Evolutionary conservation across 23 tunicate species (phyloP).

Genomic region (Aplidium turbinatum): DNA sequence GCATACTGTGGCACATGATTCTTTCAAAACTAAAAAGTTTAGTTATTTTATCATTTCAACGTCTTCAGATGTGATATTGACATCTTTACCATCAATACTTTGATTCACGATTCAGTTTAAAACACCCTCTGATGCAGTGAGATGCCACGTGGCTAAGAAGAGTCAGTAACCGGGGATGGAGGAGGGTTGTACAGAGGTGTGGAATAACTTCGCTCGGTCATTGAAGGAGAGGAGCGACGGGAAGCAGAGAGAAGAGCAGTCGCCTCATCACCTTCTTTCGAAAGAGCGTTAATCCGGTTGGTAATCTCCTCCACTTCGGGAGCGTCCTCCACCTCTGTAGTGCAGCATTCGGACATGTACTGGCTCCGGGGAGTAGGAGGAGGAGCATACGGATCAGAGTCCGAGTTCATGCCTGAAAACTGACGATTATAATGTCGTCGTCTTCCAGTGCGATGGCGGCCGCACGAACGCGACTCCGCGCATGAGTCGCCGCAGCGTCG

Average conservation of each 20-base stretch:
- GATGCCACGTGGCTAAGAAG: too few relatives aligned
- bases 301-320: constrained; percentile 48
- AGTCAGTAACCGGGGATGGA: constrained; percentile 92
- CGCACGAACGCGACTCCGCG: constrained; percentile 39
- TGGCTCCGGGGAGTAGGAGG: constrained; percentile 94
- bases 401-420: constrained; percentile 52
- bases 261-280: constrained; percentile 32
- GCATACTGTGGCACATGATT: too few relatives aligned
- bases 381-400: constrained; percentile 92
- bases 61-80: too few relatives aligned
- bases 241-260: constrained; percentile 34
- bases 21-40: too few relatives aligned
- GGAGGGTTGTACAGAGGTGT: constrained; percentile 61
- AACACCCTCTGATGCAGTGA: too few relatives aligned
- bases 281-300: constrained; percentile 25
- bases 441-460: constrained; percentile 6
- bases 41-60: too few relatives aligned
- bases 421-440: constrained; percentile 32
- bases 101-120: too few relatives aligned
- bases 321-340: constrained; percentile 66
- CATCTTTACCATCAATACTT: too few relatives aligned
- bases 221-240: constrained; percentile 44
- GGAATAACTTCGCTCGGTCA: constrained; percentile 39
- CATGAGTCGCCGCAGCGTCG: constrained; percentile 22
- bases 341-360: constrained; percentile 85